phyloP scores from a whole-genome alignment of 2,888 invertebrate genomes.

The Cheilosia pagana region DNA sequence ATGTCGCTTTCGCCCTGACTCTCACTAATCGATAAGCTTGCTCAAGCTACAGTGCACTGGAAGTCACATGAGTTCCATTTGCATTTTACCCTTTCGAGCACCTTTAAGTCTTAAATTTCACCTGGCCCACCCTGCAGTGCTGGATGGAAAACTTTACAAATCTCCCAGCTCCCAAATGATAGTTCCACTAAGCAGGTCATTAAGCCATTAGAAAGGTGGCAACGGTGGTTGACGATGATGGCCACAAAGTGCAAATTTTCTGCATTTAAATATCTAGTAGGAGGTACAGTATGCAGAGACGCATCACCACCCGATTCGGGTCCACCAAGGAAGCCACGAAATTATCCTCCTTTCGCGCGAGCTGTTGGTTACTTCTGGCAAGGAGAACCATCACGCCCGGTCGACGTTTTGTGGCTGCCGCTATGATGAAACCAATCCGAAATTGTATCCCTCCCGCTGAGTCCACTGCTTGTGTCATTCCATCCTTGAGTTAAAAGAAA shows the following conservation, averaged over 20 bases:
- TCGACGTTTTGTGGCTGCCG: not conserved
- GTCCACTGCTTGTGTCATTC: not conserved
- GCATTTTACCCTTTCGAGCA: not conserved
- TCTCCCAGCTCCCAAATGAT: conserved; percentile 31
- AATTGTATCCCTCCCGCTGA: not conserved
- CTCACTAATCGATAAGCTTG: not conserved
- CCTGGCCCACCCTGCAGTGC: conserved; percentile 4
- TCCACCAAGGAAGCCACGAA: conserved; percentile 28
- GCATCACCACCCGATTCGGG: conserved; percentile 17
- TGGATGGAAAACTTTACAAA: conserved; percentile 23
- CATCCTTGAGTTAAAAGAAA: not conserved
- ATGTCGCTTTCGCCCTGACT: not conserved
- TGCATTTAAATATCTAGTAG: conserved; percentile 53
- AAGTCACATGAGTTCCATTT: not conserved
- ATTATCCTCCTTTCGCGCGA: conserved; percentile 2
- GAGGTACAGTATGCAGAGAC: conserved; percentile 19
- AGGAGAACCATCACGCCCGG: not conserved
- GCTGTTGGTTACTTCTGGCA: conserved; percentile 12
- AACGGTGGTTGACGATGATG: not conserved
- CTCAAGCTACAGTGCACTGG: not conserved
- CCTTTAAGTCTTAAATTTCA: conserved; percentile 42
- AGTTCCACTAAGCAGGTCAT: conserved; percentile 67
- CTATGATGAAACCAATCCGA: conserved; percentile 8
- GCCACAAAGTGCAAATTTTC: conserved; percentile 44
- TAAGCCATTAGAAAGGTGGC: conserved; percentile 60